Base-by-base conservation (phyloP, 2,888 invertebrate genomes). In the Lithophane socia region DNA sequence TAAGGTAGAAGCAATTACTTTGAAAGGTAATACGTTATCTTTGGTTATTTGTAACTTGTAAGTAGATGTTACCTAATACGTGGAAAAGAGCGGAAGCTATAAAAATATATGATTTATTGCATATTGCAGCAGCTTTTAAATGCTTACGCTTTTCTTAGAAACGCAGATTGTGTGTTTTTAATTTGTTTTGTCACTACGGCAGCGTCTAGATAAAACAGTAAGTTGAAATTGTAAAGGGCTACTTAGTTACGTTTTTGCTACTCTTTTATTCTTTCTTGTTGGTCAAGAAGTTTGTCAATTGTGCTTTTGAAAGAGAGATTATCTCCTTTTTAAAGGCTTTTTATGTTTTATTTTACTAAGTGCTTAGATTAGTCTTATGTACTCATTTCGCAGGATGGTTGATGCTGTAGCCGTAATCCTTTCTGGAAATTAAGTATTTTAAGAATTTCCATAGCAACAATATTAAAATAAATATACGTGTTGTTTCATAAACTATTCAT, bases 71-170 rank as follows among this genome's bases (percentile, higher is more conserved):
- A 58, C 75, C 0, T 68, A 78, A 67, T 64, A 72, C 60, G 56
- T 77, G 54, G 58, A 65, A 73, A 82, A 71, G 67, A 83, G 42
- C 84, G 84, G 86, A 86, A 86, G 84, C 65, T 58, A 84, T 84
- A 84, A 86, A 75, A 71, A 78, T 60, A 29, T 18, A 70, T 18
- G 70, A 84, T 84, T 86, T 79, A 84, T 73, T 75, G 68, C 71
- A 49, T 73, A 79, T 79, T 73, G 64, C 79, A 52, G 42, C 42
- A 54, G 58, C 56, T 58, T 67, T 65, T 54, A 67, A 63, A 82
- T 37, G 61, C 13, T 73, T 37, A 74, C 29, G 44, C 10, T 67
- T 78, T 74, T 58, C 60, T 73, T 60, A 4, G 44, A 44, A 71
- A 67, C 24, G 2, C 54, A 67, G 76, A 82, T 65, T 71, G 47